phyloP scores from a whole-genome alignment of 1,140 invertebrate species.

The Lepidurus apus region DNA sequence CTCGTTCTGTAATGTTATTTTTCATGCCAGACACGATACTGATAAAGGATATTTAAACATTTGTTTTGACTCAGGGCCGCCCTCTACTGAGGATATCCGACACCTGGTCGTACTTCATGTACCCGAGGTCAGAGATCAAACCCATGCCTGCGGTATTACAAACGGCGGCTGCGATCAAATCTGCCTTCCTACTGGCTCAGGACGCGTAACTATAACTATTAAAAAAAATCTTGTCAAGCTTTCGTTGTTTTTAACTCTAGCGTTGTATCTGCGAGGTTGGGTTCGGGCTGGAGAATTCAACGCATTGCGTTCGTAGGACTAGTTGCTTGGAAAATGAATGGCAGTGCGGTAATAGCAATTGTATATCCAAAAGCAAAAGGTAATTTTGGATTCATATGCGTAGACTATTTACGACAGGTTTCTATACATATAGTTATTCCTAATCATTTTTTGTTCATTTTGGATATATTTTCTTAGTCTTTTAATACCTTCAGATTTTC shows the following conservation, averaged over 20 bases:
- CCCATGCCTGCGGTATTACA: neutral
- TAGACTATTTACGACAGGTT: too few species aligned
- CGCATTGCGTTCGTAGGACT: neutral
- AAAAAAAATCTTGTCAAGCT: neutral
- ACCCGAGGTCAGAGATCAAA: neutral
- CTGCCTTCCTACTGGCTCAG: neutral
- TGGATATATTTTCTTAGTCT: too few species aligned
- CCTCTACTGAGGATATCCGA: neutral
- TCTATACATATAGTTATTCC: too few species aligned
- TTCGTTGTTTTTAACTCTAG: neutral
- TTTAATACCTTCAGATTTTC: too few species aligned
- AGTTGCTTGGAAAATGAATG: neutral
- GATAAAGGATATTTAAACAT: neutral
- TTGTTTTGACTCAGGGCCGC: neutral
- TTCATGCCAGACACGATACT: too few species aligned
- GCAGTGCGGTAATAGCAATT: neutral
- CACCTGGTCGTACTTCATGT: neutral
- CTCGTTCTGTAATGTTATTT: neutral
- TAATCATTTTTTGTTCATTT: too few species aligned
- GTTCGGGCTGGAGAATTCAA: neutral
- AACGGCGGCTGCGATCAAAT: neutral
- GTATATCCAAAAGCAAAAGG: neutral
- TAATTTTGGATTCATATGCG: conserved; percentile 41
- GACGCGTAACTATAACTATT: neutral
- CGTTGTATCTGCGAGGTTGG: neutral